Evolutionary conservation across 2,888 invertebrate species (phyloP).

Genomic region (Drosophila peninsularis): DNA sequence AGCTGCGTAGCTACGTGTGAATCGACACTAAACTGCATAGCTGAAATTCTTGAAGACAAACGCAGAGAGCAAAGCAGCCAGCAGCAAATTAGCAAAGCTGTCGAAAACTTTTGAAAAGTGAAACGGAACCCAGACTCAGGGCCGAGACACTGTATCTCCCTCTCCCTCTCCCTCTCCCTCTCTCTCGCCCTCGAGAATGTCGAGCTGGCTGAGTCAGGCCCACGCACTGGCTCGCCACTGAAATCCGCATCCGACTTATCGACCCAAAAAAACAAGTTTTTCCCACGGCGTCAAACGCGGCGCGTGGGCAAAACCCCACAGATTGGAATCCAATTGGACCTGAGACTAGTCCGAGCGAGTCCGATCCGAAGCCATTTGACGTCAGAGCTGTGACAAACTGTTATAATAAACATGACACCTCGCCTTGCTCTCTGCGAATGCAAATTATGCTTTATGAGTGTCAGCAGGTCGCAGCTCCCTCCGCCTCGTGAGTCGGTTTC

Average conservation of each 20-base stretch:
- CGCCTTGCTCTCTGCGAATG: slow-evolving; percentile 18
- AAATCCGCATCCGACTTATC: slow-evolving; percentile 66
- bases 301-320: slow-evolving; percentile 65
- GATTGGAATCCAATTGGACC: slow-evolving; percentile 38
- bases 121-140: slow-evolving; percentile 76
- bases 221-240: slow-evolving; percentile 66
- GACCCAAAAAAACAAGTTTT: slow-evolving; percentile 65
- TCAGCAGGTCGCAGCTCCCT: slow-evolving; percentile 25
- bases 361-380: slow-evolving; percentile 40
- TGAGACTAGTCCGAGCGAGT: slow-evolving; percentile 9
- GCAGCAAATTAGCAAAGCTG: slow-evolving; percentile 46
- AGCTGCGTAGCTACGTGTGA: slow-evolving; percentile 65
- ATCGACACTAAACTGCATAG: slow-evolving; percentile 71
- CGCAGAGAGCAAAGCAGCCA: slow-evolving; percentile 15
- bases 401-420: slow-evolving; percentile 9
- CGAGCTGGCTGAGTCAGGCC: slow-evolving; percentile 65
- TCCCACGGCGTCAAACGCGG: slow-evolving; percentile 50
- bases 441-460: slow-evolving; percentile 44
- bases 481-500: slow-evolving; percentile 11
- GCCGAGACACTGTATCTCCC: slow-evolving; percentile 32
- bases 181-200: background rate
- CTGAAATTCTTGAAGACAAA: slow-evolving; percentile 51
- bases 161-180: background rate
- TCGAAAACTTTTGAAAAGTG: slow-evolving; percentile 66
- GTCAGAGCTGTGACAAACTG: slow-evolving; percentile 37